Base-by-base conservation (phyloP, 2,888 invertebrate species). In the Callosobruchus maculatus region DNA sequence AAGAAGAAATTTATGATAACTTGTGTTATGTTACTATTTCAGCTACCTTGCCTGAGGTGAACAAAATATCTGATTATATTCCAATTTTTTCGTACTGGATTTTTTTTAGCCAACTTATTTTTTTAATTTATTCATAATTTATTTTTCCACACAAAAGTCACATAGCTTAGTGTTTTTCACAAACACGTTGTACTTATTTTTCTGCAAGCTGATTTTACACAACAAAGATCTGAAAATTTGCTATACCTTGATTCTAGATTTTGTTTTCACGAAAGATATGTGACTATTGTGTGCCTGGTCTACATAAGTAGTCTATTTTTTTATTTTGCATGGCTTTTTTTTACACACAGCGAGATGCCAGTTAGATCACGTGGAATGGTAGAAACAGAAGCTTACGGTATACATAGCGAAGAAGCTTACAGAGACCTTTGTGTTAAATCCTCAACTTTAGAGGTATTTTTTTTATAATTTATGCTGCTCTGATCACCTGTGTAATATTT, bases 391-490 rank as follows among this genome's bases (percentile, higher is more conserved):
- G 74, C 75, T 73, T 77, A 76, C 73, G 83, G 81, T 74, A 79
- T 92, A 85, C 92, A 93, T 89, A 95, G 95, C 87, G 97, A 97
- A 88, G 95, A 96, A 89, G 95, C 97, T 88, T 97, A 97, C 91
- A 96, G 97, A 90, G 97, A 97, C 90, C 91, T 97, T 86, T 96
- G 95, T 90, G 93, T 92, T 82, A 91, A 94, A 85, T 80, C 80
- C 77, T 77, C 78, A 70, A 73, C 78, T 68, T 71, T 79, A 74
- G 83, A 84, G 84, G 85, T 84, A 85, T 77, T 77, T 76, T 78
- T 73, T 78, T 73, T 77, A 75, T 69, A 20, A 49, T 49, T 49
- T 49, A 49, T 49, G 49, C 18, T 49, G 49, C 49, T 49, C 13
- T 18, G 18, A 13, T 49, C 5, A 49, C 4, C 49, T 49, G 4